phyloP scores from a whole-genome alignment of 2,797 vertebrate species.

The Microtus agrestis region DNA sequence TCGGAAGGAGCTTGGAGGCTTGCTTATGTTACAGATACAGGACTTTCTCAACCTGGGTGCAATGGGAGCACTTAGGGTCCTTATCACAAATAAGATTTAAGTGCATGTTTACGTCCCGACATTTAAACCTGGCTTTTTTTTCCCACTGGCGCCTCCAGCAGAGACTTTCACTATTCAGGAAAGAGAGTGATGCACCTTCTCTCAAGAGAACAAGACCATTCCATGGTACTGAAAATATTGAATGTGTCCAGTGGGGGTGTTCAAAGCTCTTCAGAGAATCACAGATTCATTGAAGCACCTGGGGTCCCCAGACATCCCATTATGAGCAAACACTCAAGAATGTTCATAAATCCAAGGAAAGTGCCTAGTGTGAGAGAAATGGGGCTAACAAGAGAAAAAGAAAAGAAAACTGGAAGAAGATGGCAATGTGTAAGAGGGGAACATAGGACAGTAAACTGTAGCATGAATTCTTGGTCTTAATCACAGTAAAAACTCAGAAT shows the following conservation, averaged over 20 bases:
- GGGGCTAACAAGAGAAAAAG: background rate
- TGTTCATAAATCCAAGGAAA: constrained; percentile 17
- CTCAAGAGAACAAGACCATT: background rate
- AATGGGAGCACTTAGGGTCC: background rate
- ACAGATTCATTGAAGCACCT: background rate
- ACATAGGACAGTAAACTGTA: background rate
- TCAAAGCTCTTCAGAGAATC: background rate
- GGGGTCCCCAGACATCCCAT: background rate
- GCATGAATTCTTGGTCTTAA: no score
- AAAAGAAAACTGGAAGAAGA: background rate
- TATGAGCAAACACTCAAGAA: background rate
- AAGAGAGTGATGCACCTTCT: constrained; percentile 25
- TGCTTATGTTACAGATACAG: background rate
- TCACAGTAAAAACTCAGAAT: no score
- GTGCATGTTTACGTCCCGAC: background rate
- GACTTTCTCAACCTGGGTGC: background rate
- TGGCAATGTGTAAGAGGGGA: background rate
- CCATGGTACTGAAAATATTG: background rate
- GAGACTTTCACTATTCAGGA: background rate
- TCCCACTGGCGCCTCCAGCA: background rate
- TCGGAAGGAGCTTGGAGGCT: background rate
- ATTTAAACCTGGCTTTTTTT: background rate
- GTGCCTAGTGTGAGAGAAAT: background rate
- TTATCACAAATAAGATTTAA: background rate
- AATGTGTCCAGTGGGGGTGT: background rate